A percentile compares a stretch with the other conserved stretches of the same genome.
Evolutionary conservation across 2,797 vertebrate species (phyloP).

Genomic region (Ctenopoma multispine): DNA sequence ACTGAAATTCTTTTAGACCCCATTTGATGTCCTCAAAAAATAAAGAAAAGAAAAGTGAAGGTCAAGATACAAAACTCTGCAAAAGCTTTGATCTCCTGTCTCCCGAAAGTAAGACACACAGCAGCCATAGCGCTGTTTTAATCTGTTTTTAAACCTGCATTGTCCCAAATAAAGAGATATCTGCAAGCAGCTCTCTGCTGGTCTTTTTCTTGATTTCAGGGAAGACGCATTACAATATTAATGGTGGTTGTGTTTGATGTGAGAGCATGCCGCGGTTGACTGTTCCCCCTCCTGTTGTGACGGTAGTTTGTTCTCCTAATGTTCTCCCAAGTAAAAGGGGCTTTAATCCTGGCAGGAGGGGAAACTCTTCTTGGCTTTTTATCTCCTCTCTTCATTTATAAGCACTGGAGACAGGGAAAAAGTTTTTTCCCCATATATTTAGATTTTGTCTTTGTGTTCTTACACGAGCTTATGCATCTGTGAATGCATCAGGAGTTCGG

Average conservation of each 20-base stretch:
- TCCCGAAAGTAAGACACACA: background rate
- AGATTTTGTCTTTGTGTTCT: constrained; percentile 54
- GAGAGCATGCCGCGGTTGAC: constrained; percentile 77
- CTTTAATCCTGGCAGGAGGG: constrained; percentile 87
- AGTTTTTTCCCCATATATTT: constrained; percentile 28
- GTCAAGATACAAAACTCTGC: background rate
- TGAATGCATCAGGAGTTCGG: constrained; percentile 13
- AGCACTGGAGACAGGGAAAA: constrained; percentile 27
- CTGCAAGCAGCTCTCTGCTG: constrained; percentile 41
- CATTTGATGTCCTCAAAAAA: background rate
- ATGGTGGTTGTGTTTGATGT: constrained; percentile 83
- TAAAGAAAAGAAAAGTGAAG: background rate
- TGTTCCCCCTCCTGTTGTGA: constrained; percentile 84
- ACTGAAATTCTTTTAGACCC: background rate
- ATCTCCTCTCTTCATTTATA: constrained; percentile 62
- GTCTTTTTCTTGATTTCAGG: constrained; percentile 59
- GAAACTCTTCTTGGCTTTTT: constrained; percentile 64
- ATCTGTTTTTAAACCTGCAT: constrained; percentile 13
- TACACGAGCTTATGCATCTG: constrained; percentile 15
- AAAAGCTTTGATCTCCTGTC: background rate
- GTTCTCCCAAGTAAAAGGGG: constrained; percentile 81
- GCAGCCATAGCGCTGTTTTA: constrained; percentile 5
- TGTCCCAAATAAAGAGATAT: constrained; percentile 32
- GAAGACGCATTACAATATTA: constrained; percentile 76
- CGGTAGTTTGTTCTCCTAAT: constrained; percentile 86